phyloP scores from a whole-genome alignment of 2,797 vertebrate species.

The Luscinia megarhynchos region DNA sequence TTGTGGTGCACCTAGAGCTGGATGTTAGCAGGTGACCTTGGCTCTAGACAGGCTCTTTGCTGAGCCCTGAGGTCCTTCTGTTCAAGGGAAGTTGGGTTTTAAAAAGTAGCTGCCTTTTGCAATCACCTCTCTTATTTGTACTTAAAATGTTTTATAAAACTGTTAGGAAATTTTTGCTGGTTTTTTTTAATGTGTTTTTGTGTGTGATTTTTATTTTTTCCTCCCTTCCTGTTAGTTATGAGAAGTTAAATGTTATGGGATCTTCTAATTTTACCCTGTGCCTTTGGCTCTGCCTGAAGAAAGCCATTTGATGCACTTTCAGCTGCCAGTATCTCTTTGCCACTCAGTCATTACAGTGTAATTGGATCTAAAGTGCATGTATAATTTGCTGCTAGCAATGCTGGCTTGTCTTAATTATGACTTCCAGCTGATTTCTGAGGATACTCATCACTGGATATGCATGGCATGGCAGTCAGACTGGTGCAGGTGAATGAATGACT shows the following conservation, averaged over 20 bases:
- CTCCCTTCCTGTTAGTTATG: background rate
- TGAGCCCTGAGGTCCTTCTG: background rate
- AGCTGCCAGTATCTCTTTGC: background rate
- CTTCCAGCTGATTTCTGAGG: conserved; percentile 32
- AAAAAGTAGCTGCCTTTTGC: background rate
- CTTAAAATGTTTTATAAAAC: background rate
- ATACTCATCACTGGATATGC: background rate
- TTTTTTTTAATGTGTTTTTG: background rate
- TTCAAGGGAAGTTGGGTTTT: background rate
- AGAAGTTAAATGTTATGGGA: background rate
- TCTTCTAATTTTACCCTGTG: background rate
- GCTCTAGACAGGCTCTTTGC: background rate
- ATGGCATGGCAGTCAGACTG: background rate
- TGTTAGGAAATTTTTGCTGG: background rate
- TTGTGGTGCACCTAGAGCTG: background rate
- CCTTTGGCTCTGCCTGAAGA: conserved; percentile 2
- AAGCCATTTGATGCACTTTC: background rate
- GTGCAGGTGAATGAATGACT: background rate
- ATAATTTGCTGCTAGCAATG: conserved; percentile 9
- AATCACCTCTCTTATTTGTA: background rate
- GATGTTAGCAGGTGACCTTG: background rate
- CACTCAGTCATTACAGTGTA: conserved; percentile 11
- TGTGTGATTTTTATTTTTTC: background rate
- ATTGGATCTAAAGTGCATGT: background rate
- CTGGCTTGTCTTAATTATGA: conserved; percentile 39